Evolutionary conservation across 2,113 vertebrate genomes (phyloP).

Genomic region (Centrocercus urophasianus): DNA sequence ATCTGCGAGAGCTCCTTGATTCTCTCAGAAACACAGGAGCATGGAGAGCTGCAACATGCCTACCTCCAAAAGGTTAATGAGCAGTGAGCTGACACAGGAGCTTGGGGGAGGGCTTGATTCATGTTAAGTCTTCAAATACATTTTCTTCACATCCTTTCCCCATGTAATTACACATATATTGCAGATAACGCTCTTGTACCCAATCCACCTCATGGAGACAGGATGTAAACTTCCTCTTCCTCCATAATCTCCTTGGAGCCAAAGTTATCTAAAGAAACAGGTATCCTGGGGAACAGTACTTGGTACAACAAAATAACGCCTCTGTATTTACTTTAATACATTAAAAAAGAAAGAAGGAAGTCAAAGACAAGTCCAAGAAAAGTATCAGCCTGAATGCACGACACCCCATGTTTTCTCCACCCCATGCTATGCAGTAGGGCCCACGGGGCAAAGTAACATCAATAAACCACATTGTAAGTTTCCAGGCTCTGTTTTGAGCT

Average conservation of each 20-base stretch:
- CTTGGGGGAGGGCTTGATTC: constrained; percentile 41
- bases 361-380: not conserved
- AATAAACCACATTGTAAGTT: not conserved
- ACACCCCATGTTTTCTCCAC: not conserved
- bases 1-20: not conserved
- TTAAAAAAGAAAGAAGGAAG: not conserved
- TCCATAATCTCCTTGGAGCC: constrained; percentile 46
- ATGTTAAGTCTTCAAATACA: constrained; percentile 51
- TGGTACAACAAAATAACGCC: constrained; percentile 58
- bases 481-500: not conserved
- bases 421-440: not conserved
- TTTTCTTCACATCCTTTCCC: constrained; percentile 71
- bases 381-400: not conserved
- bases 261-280: constrained; percentile 47
- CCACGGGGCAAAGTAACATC: fast-evolving
- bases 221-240: constrained; percentile 64
- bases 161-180: constrained; percentile 73
- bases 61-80: constrained; percentile 67
- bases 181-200: constrained; percentile 60
- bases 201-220: constrained; percentile 3
- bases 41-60: not conserved
- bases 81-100: not conserved
- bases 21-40: not conserved
- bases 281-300: constrained; percentile 30
- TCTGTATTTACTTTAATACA: constrained; percentile 53